phyloP scores from a whole-genome alignment of 2,888 invertebrate genomes.

The Aphidoletes aphidimyza region DNA sequence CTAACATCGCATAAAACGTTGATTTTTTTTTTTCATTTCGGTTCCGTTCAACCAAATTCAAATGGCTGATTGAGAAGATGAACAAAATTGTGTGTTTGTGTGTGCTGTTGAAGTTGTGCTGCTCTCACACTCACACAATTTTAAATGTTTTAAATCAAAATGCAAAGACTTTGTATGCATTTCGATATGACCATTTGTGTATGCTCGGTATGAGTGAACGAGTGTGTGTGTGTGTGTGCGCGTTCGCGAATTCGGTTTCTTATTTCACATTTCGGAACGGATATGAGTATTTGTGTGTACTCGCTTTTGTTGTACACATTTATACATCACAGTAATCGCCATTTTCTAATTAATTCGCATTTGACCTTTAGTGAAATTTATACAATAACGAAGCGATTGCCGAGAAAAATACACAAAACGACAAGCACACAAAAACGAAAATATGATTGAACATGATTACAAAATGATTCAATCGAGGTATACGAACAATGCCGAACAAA shows the following conservation, averaged over 20 bases:
- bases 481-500: not conserved
- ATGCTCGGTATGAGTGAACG: not conserved
- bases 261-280: no score
- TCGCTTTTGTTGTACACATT: not conserved
- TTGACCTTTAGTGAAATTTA: constrained; percentile 30
- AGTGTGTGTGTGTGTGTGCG: no score
- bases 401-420: no score
- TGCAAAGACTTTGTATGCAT: constrained; percentile 6
- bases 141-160: not conserved
- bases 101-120: not conserved
- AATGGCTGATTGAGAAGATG: not conserved
- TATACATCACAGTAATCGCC: not conserved
- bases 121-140: not conserved
- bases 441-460: no score
- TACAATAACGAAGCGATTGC: not conserved
- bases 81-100: not conserved
- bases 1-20: constrained; percentile 24
- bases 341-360: constrained; percentile 37
- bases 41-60: no score
- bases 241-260: no score
- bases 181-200: not conserved
- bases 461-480: no score
- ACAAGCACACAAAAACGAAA: no score
- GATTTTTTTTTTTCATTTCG: not conserved
- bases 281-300: not conserved